These are phyloP conservation scores for Tribolium castaneum DNA, from an alignment of 1,140 invertebrate genomes.

Conservation along the genomic window DNA sequence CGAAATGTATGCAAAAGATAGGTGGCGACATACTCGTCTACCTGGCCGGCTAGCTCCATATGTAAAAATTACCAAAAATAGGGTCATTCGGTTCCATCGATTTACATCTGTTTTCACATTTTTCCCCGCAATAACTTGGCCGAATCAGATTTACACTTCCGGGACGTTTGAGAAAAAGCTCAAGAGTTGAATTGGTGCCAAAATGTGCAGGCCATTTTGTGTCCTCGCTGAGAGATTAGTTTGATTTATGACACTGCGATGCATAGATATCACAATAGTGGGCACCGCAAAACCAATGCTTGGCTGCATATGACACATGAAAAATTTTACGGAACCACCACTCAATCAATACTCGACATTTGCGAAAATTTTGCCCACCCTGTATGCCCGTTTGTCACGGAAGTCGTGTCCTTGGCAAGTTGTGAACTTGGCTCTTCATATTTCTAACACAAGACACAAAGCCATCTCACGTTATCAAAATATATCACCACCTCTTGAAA, in stretches of 20 bases:
- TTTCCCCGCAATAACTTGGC: background rate
- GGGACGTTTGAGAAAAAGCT: background rate
- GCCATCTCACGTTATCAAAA: background rate
- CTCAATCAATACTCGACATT: no score
- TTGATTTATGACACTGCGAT: background rate
- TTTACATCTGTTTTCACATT: slow-evolving; percentile 29
- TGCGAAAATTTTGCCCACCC: no score
- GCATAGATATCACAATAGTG: background rate
- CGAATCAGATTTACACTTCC: background rate
- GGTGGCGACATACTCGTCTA: slow-evolving; percentile 37
- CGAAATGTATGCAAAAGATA: slow-evolving; percentile 33
- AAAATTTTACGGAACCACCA: no score
- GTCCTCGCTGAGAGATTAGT: background rate
- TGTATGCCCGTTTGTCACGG: no score
- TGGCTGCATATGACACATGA: no score
- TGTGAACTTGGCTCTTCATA: background rate
- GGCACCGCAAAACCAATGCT: background rate
- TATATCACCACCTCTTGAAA: background rate
- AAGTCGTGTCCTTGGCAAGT: background rate
- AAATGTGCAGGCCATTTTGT: background rate
- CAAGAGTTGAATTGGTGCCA: background rate
- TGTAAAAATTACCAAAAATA: slow-evolving; percentile 36
- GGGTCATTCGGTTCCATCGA: slow-evolving; percentile 26
- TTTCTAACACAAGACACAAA: background rate
- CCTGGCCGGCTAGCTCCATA: slow-evolving; percentile 29